Evolutionary conservation across 2,113 vertebrate species (phyloP).

Genomic region (Anoplopoma fimbria): DNA sequence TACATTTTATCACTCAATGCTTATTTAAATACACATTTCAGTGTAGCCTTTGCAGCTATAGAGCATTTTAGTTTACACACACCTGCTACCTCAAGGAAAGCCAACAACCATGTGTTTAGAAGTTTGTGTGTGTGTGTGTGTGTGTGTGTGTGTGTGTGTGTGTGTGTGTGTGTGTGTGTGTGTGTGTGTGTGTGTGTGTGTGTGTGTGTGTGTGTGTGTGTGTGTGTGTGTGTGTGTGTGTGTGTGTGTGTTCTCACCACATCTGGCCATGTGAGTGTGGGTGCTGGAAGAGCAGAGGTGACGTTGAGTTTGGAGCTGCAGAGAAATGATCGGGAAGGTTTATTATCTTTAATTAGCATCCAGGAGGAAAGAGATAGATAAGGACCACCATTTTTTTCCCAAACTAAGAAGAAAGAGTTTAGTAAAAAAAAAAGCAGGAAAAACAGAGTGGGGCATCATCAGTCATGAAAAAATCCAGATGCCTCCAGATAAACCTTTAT

Average conservation of each 20-base stretch:
- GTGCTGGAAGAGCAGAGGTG: constrained; percentile 69
- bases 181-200: constrained; percentile 43
- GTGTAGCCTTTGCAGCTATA: constrained; percentile 19
- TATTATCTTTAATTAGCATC: constrained; percentile 83
- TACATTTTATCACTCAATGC: constrained; percentile 52
- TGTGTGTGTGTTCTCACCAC: constrained; percentile 36
- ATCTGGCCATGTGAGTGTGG: constrained; percentile 62
- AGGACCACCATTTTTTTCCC: constrained; percentile 56
- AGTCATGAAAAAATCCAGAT: constrained; percentile 15
- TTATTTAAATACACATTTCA: constrained; percentile 60
- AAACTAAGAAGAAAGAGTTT: constrained; percentile 30
- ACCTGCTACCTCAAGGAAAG: constrained; percentile 64
- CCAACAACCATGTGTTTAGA: constrained; percentile 16
- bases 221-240: constrained; percentile 41
- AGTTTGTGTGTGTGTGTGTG: constrained; percentile 32
- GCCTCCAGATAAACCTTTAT: constrained; percentile 13
- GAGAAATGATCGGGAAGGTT: constrained; percentile 79
- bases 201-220: constrained; percentile 18
- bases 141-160: constrained; percentile 29
- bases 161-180: constrained; percentile 32
- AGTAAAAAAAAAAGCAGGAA: constrained; percentile 24
- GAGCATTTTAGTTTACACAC: constrained; percentile 52
- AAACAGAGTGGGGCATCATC: constrained; percentile 10
- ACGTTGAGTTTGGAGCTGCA: constrained; percentile 73
- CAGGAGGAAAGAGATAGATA: constrained; percentile 72